Evolutionary conservation across 2,113 vertebrate genomes (phyloP).

Genomic region (Eurystomus gularis): DNA sequence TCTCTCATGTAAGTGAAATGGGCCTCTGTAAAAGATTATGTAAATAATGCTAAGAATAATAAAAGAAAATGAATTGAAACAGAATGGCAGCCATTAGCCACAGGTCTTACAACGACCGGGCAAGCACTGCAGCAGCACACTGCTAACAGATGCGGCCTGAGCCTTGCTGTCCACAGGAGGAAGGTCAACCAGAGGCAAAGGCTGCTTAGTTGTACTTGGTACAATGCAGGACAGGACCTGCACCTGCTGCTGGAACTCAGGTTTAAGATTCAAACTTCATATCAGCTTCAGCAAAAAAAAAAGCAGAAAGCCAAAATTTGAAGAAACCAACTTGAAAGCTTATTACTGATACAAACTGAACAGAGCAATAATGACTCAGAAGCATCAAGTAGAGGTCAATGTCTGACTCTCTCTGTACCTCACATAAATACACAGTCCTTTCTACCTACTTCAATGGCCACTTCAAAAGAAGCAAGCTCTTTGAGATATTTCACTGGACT

Average conservation of each 20-base stretch:
- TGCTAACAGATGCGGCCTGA: neutral
- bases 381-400: conserved; percentile 42
- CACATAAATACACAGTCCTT: neutral
- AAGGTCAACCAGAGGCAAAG: neutral
- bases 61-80: neutral
- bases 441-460: neutral
- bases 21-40: neutral
- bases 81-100: neutral
- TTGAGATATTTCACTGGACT: neutral
- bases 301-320: neutral
- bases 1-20: neutral
- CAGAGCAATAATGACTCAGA: conserved; percentile 20
- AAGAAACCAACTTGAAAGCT: conserved; percentile 22
- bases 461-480: conserved; percentile 12
- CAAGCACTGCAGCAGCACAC: neutral
- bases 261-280: neutral
- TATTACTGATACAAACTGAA: neutral
- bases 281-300: neutral
- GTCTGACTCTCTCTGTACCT: neutral
- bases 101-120: neutral
- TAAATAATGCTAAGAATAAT: conserved; percentile 2
- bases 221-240: neutral
- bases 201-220: neutral
- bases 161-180: neutral
- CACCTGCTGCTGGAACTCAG: neutral